A percentile compares a stretch with the other conserved stretches of the same genome.
These are phyloP conservation scores for Linnaemya vulpina DNA, from an alignment of 2,888 invertebrate genomes.

Conservation along the genomic window DNA sequence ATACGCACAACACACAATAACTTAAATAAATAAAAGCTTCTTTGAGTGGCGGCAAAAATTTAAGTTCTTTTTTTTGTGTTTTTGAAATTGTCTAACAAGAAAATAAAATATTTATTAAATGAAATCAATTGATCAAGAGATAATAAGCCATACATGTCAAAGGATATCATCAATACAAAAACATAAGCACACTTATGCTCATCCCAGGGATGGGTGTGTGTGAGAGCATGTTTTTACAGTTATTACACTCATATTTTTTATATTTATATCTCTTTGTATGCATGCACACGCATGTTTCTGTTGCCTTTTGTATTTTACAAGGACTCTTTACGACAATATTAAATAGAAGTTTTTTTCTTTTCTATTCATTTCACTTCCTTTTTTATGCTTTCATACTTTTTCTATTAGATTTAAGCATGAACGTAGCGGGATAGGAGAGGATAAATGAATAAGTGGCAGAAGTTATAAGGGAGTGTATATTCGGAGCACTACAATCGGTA, in stretches of 20 bases:
- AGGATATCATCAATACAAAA: slow-evolving; percentile 26
- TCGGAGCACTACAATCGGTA: background rate
- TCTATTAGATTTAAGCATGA: slow-evolving; percentile 35
- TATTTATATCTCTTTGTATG: background rate
- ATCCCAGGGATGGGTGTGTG: background rate
- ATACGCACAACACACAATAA: slow-evolving; percentile 1
- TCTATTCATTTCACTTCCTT: background rate
- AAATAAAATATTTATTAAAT: slow-evolving; percentile 42
- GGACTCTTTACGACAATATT: slow-evolving; percentile 45
- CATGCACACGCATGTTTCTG: slow-evolving; percentile 28
- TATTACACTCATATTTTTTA: background rate
- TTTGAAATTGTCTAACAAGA: slow-evolving; percentile 38
- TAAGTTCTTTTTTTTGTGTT: slow-evolving; percentile 37
- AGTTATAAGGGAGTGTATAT: background rate
- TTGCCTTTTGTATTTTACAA: slow-evolving; percentile 46
- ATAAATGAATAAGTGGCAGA: slow-evolving; percentile 30
- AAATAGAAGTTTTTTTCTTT: slow-evolving; percentile 35
- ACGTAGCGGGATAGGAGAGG: background rate
- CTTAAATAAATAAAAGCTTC: slow-evolving; percentile 21
- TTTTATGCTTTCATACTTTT: slow-evolving; percentile 28
- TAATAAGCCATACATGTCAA: slow-evolving; percentile 52
- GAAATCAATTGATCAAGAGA: slow-evolving; percentile 59
- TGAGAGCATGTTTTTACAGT: background rate
- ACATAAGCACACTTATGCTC: slow-evolving; percentile 5
- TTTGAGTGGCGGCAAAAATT: slow-evolving; percentile 22